A percentile compares a stretch with the other conserved stretches of the same genome.
phyloP scores from a whole-genome alignment of 2,113 vertebrate species.

The Pogona vitticeps region DNA sequence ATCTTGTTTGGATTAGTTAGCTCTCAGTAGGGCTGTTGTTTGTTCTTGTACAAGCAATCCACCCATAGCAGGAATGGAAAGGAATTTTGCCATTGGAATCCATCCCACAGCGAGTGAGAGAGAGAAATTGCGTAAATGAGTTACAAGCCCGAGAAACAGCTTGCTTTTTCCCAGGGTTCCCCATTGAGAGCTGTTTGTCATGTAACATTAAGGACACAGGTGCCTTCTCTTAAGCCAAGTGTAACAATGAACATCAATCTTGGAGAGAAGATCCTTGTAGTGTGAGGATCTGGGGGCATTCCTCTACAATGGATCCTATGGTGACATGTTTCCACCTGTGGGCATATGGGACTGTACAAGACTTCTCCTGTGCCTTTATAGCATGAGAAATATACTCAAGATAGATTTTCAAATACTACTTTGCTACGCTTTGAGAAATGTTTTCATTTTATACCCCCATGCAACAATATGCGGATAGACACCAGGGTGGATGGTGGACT shows the following conservation, averaged over 20 bases:
- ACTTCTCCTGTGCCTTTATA: background rate
- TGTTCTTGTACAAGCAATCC: conserved; percentile 5
- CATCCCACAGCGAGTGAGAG: background rate
- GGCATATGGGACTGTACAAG: background rate
- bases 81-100: conserved; percentile 35
- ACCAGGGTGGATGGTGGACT: no score
- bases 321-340: no score
- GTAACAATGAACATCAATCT: background rate
- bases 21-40: rapidly evolving
- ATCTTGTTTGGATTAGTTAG: background rate
- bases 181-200: background rate
- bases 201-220: no score
- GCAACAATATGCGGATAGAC: background rate
- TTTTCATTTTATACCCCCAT: background rate
- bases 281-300: background rate
- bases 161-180: conserved; percentile 6
- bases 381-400: background rate
- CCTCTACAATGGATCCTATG: background rate
- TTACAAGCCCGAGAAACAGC: background rate
- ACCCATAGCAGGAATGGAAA: conserved; percentile 35
- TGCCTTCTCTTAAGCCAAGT: background rate
- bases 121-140: background rate
- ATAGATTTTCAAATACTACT: background rate
- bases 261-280: background rate
- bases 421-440: background rate